Conservation (phyloP, 2,797 vertebrate species). For the Neomorphus geoffroyi region DNA sequence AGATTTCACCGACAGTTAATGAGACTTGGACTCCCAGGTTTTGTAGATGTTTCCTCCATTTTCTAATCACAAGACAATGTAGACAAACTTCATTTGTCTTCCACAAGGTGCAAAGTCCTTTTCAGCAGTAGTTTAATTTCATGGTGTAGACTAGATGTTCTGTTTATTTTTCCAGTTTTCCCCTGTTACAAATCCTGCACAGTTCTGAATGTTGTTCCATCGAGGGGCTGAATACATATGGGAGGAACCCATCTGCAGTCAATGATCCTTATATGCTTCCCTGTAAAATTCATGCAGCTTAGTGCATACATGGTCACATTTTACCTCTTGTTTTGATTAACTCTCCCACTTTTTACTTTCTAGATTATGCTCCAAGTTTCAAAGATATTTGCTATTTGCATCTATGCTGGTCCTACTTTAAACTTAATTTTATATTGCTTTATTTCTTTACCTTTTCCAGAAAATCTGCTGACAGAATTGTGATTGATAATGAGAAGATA, state of each 20-base stretch:
- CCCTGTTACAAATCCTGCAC: not conserved
- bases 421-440: not conserved
- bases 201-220: not conserved
- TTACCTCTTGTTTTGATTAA: not conserved
- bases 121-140: not conserved
- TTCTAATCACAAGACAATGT: not conserved
- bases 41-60: not conserved
- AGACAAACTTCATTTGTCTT: not conserved
- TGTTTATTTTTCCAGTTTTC: not conserved
- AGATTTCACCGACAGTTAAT: not conserved
- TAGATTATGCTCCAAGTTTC: not conserved
- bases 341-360: not conserved
- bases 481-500: not conserved
- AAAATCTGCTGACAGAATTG: not conserved
- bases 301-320: accelerated
- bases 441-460: not conserved
- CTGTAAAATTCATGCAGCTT: not conserved
- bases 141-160: not conserved
- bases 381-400: not conserved
- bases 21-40: not conserved
- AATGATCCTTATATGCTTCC: not conserved
- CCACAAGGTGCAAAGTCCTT: not conserved
- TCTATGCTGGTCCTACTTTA: not conserved
- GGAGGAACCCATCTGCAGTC: not conserved
- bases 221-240: not conserved